Evolutionary conservation across 1,140 invertebrate genomes (phyloP).

Genomic region (Choristoneura fumiferana): DNA sequence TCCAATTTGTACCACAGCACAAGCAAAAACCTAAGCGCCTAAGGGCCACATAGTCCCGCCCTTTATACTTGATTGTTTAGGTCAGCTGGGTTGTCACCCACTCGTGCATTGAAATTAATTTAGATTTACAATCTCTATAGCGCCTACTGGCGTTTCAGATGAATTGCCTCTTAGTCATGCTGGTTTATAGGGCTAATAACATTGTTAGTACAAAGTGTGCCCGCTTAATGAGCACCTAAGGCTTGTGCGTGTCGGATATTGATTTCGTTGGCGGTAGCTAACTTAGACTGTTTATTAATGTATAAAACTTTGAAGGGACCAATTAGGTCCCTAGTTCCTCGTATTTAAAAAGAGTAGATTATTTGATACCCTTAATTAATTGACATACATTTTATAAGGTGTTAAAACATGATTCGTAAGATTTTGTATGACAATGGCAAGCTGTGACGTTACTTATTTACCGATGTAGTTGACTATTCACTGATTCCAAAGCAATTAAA

Average conservation of each 20-base stretch:
- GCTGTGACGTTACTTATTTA: too few relatives aligned
- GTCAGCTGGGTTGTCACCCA: slow-evolving; percentile 51
- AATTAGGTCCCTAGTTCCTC: too few relatives aligned
- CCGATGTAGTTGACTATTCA: too few relatives aligned
- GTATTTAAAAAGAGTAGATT: too few relatives aligned
- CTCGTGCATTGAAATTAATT: slow-evolving; percentile 55
- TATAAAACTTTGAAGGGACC: too few relatives aligned
- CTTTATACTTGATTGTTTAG: slow-evolving; percentile 51
- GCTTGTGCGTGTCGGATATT: slow-evolving; percentile 11
- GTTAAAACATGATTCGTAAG: too few relatives aligned
- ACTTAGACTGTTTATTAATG: slow-evolving; percentile 6
- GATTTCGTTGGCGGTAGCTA: slow-evolving; percentile 14
- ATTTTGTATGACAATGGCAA: too few relatives aligned
- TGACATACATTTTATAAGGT: too few relatives aligned
- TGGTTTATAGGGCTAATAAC: slow-evolving; percentile 40
- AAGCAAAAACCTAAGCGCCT: slow-evolving; percentile 26
- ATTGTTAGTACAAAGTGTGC: slow-evolving; percentile 34
- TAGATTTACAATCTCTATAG: slow-evolving; percentile 56
- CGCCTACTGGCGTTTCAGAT: slow-evolving; percentile 50
- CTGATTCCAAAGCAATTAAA: too few relatives aligned
- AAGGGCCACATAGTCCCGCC: slow-evolving; percentile 31
- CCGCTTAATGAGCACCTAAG: slow-evolving; percentile 15
- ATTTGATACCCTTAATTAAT: too few relatives aligned
- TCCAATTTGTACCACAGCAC: slow-evolving; percentile 28
- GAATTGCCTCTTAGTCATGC: slow-evolving; percentile 45